phyloP scores from a whole-genome alignment of 1,140 invertebrate genomes.

The Heliconius hewitsoni region DNA sequence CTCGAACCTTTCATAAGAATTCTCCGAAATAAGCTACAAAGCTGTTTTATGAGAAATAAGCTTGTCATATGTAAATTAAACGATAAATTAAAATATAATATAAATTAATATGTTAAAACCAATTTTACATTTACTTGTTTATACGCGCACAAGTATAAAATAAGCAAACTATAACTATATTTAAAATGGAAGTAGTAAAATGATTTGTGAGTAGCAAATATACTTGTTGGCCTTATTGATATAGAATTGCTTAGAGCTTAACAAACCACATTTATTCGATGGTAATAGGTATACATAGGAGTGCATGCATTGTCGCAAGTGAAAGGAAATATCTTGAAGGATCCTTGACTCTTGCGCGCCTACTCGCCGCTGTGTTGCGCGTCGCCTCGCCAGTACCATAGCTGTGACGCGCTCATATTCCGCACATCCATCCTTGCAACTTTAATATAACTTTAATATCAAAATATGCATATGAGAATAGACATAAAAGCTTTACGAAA shows the following conservation, averaged over 20 bases:
- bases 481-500: no score
- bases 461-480: neutral
- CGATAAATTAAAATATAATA: neutral
- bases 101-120: neutral
- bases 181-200: constrained; percentile 17
- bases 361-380: constrained; percentile 59
- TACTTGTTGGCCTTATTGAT: constrained; percentile 52
- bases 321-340: constrained; percentile 80
- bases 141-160: neutral
- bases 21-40: constrained; percentile 34
- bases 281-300: constrained; percentile 52
- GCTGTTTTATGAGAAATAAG: neutral
- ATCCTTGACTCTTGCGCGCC: constrained; percentile 77
- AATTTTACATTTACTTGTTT: neutral
- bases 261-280: constrained; percentile 48
- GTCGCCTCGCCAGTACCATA: constrained; percentile 44
- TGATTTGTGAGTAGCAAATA: constrained; percentile 25
- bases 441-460: neutral
- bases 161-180: neutral
- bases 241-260: constrained; percentile 51
- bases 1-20: constrained; percentile 37
- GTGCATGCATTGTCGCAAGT: constrained; percentile 76
- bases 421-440: constrained; percentile 19
- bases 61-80: neutral
- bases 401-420: constrained; percentile 39